These are phyloP conservation scores for Chromobotia macracanthus DNA, from an alignment of 2,797 vertebrate species.

Conservation along the genomic window DNA sequence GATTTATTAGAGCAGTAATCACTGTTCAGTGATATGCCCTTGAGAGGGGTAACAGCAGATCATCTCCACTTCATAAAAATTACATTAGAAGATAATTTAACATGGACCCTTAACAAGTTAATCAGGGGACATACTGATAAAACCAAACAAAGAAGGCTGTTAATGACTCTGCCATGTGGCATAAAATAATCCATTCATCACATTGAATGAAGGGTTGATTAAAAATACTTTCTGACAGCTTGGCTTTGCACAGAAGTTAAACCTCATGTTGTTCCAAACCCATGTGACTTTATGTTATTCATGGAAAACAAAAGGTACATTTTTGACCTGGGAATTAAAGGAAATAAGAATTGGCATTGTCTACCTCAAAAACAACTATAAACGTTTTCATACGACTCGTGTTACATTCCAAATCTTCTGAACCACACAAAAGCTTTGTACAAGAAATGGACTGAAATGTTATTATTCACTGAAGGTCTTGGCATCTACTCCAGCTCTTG, in stretches of 20 bases:
- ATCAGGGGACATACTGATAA: background rate
- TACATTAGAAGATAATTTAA: no score
- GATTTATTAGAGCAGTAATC: constrained; percentile 24
- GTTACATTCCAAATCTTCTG: no score
- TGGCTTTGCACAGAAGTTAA: no score
- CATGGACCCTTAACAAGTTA: no score
- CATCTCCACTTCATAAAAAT: no score
- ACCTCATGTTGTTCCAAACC: no score
- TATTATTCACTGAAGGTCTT: no score
- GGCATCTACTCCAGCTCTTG: no score
- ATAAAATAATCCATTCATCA: constrained; percentile 6
- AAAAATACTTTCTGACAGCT: no score
- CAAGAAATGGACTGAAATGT: no score
- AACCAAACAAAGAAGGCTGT: background rate
- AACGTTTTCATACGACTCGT: background rate
- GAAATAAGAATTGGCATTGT: background rate
- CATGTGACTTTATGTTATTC: background rate
- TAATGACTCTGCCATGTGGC: background rate
- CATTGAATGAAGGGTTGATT: background rate
- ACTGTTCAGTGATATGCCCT: constrained; percentile 1
- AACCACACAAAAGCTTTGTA: no score
- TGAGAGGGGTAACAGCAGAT: no score
- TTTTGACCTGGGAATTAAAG: background rate
- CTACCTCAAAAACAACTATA: background rate
- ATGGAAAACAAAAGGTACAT: background rate